Evolutionary conservation across 2,888 invertebrate genomes (phyloP).

Genomic region (Incurvaria masculella): DNA sequence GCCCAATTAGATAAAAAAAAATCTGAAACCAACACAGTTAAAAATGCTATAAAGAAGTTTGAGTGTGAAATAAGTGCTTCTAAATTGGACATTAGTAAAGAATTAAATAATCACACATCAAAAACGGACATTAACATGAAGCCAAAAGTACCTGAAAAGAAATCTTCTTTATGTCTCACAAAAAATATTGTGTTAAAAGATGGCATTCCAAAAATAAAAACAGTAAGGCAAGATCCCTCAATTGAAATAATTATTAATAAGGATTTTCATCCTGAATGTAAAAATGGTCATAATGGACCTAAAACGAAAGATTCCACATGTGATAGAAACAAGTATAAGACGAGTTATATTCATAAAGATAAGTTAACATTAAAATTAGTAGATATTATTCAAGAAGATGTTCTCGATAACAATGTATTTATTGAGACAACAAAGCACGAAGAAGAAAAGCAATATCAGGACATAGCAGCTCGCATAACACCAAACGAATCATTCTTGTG

Average conservation of each 20-base stretch:
- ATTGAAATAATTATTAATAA: conserved; percentile 17
- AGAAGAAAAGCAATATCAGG: conserved; percentile 27
- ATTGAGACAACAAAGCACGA: conserved; percentile 6
- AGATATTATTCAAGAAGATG: conserved; percentile 48
- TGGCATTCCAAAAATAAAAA: conserved; percentile 50
- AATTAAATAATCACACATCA: conserved; percentile 29
- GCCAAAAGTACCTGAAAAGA: conserved; percentile 61
- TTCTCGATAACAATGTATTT: conserved; percentile 24
- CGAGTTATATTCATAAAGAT: conserved; percentile 45
- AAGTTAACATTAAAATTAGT: conserved; percentile 42
- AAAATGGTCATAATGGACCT: conserved; percentile 7
- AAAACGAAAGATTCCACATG: conserved; percentile 37
- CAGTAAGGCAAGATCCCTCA: conserved; percentile 29
- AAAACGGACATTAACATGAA: conserved; percentile 43
- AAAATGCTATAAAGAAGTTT: conserved; percentile 47
- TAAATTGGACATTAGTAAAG: conserved; percentile 36
- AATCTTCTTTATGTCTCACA: conserved; percentile 49
- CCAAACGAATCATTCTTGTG: conserved; percentile 68
- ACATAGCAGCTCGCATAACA: conserved; percentile 38
- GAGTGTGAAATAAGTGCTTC: conserved; percentile 44
- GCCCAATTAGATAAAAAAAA: conserved; percentile 19
- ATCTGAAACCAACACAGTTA: conserved; percentile 34
- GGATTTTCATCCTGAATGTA: conserved; percentile 2
- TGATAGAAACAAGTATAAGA: conserved; percentile 44
- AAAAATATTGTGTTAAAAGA: conserved; percentile 53